phyloP scores from a whole-genome alignment of 2,113 vertebrate genomes.

The Plecotus auritus region DNA sequence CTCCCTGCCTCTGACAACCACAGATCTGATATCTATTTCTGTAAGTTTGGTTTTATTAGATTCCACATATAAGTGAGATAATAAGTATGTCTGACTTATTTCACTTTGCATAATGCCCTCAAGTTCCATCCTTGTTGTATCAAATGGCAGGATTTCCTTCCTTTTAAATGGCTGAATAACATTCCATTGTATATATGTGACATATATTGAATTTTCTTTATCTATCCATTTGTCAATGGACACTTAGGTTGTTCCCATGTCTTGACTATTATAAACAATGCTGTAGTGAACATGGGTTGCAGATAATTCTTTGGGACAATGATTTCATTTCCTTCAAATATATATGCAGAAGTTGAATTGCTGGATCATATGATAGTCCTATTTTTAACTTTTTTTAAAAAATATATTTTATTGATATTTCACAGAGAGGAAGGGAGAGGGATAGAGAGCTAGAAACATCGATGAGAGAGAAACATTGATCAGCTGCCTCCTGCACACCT shows the following conservation, averaged over 20 bases:
- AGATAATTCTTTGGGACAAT: neutral
- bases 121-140: neutral
- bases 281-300: neutral
- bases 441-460: too few species aligned
- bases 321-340: neutral
- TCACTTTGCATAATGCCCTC: neutral
- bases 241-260: neutral
- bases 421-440: too few species aligned
- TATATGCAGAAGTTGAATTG: neutral
- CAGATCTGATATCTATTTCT: neutral
- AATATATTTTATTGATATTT: too few species aligned
- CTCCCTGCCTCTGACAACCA: neutral
- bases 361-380: neutral
- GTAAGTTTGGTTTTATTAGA: neutral
- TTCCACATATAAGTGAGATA: neutral
- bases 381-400: too few species aligned
- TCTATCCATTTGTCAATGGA: neutral
- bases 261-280: neutral
- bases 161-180: neutral
- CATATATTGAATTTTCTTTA: neutral
- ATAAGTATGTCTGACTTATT: neutral
- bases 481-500: too few species aligned
- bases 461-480: too few species aligned
- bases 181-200: neutral
- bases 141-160: neutral